Conservation (phyloP, 2,113 vertebrate species). For the Chaetops frenatus region DNA sequence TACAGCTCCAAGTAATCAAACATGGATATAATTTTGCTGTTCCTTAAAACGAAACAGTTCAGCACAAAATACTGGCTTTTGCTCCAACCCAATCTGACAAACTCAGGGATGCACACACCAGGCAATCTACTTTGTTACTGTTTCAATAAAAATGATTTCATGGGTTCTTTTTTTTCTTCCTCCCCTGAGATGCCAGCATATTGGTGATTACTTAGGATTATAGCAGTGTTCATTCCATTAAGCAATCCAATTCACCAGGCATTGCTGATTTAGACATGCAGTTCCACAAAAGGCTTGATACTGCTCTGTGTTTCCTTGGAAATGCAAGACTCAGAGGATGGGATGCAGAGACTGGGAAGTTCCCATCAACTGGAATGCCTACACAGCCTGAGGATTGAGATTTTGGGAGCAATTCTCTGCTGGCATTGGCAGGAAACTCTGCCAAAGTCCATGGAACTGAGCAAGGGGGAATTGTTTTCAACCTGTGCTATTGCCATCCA, state of each 20-base stretch:
- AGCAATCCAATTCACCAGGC: neutral
- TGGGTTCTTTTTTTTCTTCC: neutral
- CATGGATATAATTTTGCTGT: neutral
- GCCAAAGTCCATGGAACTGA: neutral
- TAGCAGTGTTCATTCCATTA: neutral
- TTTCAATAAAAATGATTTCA: conserved; percentile 17
- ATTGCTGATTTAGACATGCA: neutral
- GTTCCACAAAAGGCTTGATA: neutral
- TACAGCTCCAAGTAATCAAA: neutral
- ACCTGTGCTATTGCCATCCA: neutral
- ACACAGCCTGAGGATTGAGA: accelerated
- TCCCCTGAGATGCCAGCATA: neutral
- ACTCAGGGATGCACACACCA: neutral
- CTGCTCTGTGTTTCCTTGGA: neutral
- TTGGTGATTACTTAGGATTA: conserved; percentile 10
- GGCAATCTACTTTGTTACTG: conserved; percentile 13
- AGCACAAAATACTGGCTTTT: neutral
- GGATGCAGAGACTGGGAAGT: neutral
- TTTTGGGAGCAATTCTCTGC: neutral
- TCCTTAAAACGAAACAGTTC: neutral
- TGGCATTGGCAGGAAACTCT: neutral
- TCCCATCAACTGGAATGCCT: neutral
- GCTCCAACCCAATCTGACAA: neutral
- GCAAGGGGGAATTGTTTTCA: neutral
- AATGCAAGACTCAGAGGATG: neutral